These are phyloP conservation scores for Rhizomys pruinosus DNA, from an alignment of 2,113 vertebrate species.

Conservation along the genomic window DNA sequence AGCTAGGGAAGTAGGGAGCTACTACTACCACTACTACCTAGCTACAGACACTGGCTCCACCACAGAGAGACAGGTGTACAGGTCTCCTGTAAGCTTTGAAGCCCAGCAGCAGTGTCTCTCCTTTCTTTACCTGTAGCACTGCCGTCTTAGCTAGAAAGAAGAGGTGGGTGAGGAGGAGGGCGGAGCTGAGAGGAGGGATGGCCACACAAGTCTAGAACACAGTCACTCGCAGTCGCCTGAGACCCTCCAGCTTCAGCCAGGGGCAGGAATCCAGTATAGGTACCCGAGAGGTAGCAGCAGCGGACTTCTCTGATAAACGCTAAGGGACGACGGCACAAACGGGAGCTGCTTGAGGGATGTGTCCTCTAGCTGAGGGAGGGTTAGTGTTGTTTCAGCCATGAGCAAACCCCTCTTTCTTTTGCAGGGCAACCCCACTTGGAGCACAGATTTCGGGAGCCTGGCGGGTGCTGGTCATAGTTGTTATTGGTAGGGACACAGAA, in stretches of 20 bases:
- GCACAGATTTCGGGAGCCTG: background rate
- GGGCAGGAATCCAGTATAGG: fast-evolving
- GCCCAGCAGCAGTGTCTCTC: no score
- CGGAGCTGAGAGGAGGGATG: background rate
- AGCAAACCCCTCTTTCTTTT: background rate
- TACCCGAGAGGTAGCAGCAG: fast-evolving
- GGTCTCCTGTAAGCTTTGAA: background rate
- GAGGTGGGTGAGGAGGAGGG: background rate
- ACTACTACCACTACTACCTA: no score
- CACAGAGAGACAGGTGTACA: background rate
- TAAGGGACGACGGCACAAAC: background rate
- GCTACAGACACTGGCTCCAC: background rate
- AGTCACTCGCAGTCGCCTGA: fast-evolving
- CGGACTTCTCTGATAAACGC: background rate
- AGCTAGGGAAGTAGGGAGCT: fast-evolving
- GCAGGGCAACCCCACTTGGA: background rate
- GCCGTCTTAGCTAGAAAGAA: background rate
- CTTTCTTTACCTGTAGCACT: background rate
- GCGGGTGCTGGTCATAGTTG: no score
- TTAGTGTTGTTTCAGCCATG: background rate
- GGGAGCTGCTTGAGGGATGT: background rate
- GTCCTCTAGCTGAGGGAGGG: no score
- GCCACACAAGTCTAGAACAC: no score
- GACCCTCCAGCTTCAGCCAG: background rate
- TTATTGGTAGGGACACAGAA: background rate